phyloP scores from a whole-genome alignment of 53 echinoderm and acorn worm genomes.

The Temnopleurus reevesii region DNA sequence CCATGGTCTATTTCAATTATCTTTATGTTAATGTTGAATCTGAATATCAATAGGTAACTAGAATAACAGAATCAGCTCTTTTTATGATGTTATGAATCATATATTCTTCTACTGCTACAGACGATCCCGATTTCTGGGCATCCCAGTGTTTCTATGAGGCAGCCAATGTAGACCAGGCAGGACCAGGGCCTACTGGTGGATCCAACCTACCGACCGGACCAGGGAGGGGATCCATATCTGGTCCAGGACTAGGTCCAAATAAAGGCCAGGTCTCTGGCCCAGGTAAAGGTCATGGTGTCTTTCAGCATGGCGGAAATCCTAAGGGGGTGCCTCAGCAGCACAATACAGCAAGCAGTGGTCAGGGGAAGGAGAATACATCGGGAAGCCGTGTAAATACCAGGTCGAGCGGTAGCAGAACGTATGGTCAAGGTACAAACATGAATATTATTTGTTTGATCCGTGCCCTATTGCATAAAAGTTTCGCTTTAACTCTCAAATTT shows the following conservation, averaged over 20 bases:
- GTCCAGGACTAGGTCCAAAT: not conserved
- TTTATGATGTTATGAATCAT: no score
- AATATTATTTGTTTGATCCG: no score
- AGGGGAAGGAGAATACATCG: conserved; percentile 33
- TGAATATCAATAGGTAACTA: no score
- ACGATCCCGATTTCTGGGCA: conserved; percentile 91
- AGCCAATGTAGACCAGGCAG: not conserved
- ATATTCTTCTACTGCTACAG: conserved; percentile 43
- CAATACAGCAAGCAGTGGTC: not conserved
- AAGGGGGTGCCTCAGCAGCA: not conserved
- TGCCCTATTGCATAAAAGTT: no score
- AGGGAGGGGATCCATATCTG: not conserved
- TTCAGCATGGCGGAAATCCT: conserved; percentile 21
- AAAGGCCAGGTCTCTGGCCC: not conserved
- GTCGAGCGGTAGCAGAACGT: conserved; percentile 7
- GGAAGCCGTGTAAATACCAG: conserved; percentile 11
- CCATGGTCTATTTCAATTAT: no score
- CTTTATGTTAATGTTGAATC: no score
- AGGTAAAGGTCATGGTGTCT: not conserved
- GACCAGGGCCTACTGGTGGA: not conserved
- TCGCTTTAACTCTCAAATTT: no score
- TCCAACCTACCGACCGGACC: not conserved
- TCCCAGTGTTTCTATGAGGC: conserved; percentile 44
- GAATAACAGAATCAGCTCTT: no score
- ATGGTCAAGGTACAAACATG: not conserved